phyloP scores from a whole-genome alignment of 1,140 invertebrate species.

The Lepidurus couesii region DNA sequence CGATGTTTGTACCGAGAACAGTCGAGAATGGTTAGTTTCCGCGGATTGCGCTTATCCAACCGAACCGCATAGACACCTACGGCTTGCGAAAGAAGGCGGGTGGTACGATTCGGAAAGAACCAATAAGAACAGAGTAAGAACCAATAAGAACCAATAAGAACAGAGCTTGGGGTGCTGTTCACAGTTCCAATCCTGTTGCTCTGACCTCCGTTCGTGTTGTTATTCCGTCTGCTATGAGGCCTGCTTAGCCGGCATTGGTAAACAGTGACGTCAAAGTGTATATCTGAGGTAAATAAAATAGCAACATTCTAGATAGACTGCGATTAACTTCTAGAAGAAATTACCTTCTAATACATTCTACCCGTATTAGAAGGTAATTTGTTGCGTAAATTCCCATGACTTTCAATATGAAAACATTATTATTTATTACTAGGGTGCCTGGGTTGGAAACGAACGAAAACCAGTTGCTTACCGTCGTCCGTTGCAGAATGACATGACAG shows the following conservation, averaged over 20 bases:
- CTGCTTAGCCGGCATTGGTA: constrained; percentile 17
- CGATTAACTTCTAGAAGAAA: no score
- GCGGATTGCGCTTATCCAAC: background rate
- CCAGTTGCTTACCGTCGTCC: background rate
- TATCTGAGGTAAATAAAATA: background rate
- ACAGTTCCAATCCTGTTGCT: background rate
- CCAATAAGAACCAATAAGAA: background rate
- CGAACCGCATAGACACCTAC: background rate
- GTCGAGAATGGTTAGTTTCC: no score
- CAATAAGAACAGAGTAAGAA: no score
- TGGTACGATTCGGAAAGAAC: background rate
- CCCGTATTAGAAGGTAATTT: background rate
- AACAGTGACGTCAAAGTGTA: constrained; percentile 6
- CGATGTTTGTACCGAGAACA: no score
- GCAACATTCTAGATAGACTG: background rate
- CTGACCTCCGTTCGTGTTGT: background rate
- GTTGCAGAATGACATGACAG: background rate
- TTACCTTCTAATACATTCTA: background rate
- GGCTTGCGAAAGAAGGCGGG: background rate
- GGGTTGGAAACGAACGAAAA: background rate
- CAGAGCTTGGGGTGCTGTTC: background rate
- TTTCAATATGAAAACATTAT: background rate
- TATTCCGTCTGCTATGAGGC: background rate
- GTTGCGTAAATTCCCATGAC: background rate
- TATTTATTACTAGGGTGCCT: background rate